Evolutionary conservation across 2,797 vertebrate species (phyloP), one percentile per base, ranked within the genome.

Genomic region (Octomys mimax): DNA sequence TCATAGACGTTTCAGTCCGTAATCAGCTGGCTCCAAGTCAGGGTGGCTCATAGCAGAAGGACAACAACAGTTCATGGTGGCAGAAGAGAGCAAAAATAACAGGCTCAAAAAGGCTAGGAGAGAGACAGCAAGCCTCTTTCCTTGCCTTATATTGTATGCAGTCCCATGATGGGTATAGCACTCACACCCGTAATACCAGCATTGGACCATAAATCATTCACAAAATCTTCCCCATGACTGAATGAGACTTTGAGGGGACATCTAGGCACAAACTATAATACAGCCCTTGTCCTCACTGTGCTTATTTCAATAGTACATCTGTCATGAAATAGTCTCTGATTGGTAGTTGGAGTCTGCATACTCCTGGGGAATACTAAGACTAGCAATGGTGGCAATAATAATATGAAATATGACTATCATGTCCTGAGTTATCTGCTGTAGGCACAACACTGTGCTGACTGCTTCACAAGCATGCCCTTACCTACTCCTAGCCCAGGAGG

Each of bases 371-470:
- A 57, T 68, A 11, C 31, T 22, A 46, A 54, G 75, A 82, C 26
- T 2, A 71, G 64, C 80, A 87, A 21, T 49, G 39, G 33, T 42
- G 59, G 62, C 39, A 59, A 11, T 64, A 61, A 13, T 59, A 70
- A 19, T 1, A 36, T 31, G 11, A 54, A 42, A 0, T 2, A 4
- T 0, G 31, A n/a, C 33, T 46, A 9, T 39, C 7, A 0, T 0
- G 39, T 57, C 66, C 1, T 49, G 33, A 66, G 14, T 75, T 36
- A 14, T 33, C 12, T 33, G 31, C 42, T 66, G 22, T 21, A 52
- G 62, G 46, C 59, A 61, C 2, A 80, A 42, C 28, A n/a, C 7
- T n/a, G 1, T 1, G 3, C 61, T n/a, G 28, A 57, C 62, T 19
- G 8, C 52, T 57, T n/a, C 1, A 0, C 3, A 8, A 39, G 75